phyloP scores from a whole-genome alignment of 1,140 invertebrate genomes.

The Argopecten irradians region DNA sequence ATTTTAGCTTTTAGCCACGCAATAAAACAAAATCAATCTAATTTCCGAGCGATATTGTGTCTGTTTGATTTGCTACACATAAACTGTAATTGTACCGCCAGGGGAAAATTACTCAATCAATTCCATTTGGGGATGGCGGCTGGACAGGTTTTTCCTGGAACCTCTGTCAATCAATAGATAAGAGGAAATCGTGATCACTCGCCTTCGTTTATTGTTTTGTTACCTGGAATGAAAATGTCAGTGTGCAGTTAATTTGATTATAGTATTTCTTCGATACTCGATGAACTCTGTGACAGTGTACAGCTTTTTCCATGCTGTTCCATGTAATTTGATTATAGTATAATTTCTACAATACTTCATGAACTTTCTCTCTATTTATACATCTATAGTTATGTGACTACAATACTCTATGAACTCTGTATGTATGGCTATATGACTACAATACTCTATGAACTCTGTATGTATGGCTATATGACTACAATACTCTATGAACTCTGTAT shows the following conservation, averaged over 20 bases:
- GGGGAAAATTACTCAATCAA: not conserved
- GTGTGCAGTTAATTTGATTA: not conserved
- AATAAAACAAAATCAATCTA: not conserved
- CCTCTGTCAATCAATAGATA: not conserved
- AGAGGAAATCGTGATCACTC: not conserved
- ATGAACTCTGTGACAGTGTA: too few species aligned
- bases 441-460: too few species aligned
- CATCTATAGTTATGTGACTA: too few species aligned
- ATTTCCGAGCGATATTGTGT: constrained; percentile 2
- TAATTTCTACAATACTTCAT: too few species aligned
- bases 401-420: too few species aligned
- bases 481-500: too few species aligned
- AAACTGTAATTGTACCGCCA: not conserved
- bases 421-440: too few species aligned
- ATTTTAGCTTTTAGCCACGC: not conserved
- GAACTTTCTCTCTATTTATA: too few species aligned
- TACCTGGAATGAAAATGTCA: not conserved
- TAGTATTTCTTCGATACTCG: too few species aligned
- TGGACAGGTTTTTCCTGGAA: not conserved
- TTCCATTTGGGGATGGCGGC: not conserved
- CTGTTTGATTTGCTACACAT: constrained; percentile 5
- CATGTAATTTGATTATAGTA: too few species aligned
- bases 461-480: too few species aligned
- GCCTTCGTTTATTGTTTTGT: not conserved
- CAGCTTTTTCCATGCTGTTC: too few species aligned